A percentile compares a stretch with the other conserved stretches of the same genome.
Evolutionary conservation across 1,140 invertebrate species (phyloP).

Genomic region (Cecropterus lyciades): DNA sequence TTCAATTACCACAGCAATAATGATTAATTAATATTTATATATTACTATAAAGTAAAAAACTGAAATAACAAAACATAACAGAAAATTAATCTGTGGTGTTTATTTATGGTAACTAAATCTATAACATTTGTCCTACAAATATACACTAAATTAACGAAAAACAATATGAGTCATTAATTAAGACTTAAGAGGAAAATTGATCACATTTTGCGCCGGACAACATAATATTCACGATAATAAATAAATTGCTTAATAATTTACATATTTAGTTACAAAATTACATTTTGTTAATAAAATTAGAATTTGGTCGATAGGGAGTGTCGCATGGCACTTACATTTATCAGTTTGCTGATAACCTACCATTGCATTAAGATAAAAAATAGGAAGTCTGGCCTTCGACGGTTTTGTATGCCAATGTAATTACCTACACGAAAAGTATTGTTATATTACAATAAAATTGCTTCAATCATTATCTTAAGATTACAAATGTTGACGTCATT

Average conservation of each 20-base stretch:
- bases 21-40: slow-evolving; percentile 1
- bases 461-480: slow-evolving; percentile 55
- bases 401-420: slow-evolving; percentile 52
- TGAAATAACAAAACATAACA: slow-evolving; percentile 19
- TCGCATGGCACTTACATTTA: slow-evolving; percentile 76
- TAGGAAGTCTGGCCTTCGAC: slow-evolving; percentile 67
- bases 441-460: slow-evolving; percentile 38
- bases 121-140: slow-evolving; percentile 10
- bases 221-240: slow-evolving; percentile 30
- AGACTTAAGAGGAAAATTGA: slow-evolving; percentile 40
- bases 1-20: slow-evolving; percentile 14
- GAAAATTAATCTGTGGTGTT: slow-evolving; percentile 15
- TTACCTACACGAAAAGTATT: slow-evolving; percentile 40
- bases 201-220: slow-evolving; percentile 32
- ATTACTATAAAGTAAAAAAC: slow-evolving; percentile 6
- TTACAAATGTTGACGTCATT: slow-evolving; percentile 68
- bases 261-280: slow-evolving; percentile 37
- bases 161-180: slow-evolving; percentile 41
- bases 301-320: slow-evolving; percentile 67
- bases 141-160: slow-evolving; percentile 33
- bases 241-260: slow-evolving; percentile 37
- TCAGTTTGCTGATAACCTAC: slow-evolving; percentile 74
- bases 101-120: slow-evolving; percentile 23
- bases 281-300: slow-evolving; percentile 44
- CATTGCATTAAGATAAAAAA: slow-evolving; percentile 76